Evolutionary conservation across 2,797 vertebrate genomes (phyloP).

Genomic region (Merluccius polli): DNA sequence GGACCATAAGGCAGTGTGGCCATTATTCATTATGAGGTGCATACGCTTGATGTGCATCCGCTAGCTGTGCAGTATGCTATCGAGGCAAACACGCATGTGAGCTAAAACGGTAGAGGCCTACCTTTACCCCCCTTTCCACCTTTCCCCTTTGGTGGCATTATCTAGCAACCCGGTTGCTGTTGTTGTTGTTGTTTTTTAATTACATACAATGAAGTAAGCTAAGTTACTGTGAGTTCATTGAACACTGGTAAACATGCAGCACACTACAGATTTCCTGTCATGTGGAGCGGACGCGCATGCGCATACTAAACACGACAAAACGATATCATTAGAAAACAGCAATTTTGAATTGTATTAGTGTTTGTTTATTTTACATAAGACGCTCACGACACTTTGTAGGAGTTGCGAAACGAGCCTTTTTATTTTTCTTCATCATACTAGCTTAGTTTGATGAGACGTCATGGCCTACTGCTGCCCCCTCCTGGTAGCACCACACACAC

Average conservation of each 20-base stretch:
- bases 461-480: background rate
- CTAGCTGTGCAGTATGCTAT: background rate
- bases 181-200: background rate
- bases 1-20: constrained; percentile 5
- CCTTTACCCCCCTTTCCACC: constrained; percentile 65
- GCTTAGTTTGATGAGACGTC: background rate
- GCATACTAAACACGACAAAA: background rate
- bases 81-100: no score
- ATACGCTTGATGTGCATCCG: background rate
- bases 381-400: background rate
- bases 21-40: background rate
- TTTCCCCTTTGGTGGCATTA: constrained; percentile 79
- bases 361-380: background rate
- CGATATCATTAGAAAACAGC: background rate
- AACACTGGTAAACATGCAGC: background rate
- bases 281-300: background rate
- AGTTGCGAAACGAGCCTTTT: background rate
- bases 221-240: background rate
- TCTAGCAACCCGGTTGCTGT: background rate
- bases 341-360: no score
- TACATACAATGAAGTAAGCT: background rate
- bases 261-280: background rate
- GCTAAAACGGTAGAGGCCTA: no score
- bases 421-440: no score
- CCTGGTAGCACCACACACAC: background rate